Percentiles rank a stretch among this genome's conserved stretches.
These are phyloP conservation scores for Iphiclides podalirius DNA, from an alignment of 2,888 invertebrate species.

Conservation along the genomic window DNA sequence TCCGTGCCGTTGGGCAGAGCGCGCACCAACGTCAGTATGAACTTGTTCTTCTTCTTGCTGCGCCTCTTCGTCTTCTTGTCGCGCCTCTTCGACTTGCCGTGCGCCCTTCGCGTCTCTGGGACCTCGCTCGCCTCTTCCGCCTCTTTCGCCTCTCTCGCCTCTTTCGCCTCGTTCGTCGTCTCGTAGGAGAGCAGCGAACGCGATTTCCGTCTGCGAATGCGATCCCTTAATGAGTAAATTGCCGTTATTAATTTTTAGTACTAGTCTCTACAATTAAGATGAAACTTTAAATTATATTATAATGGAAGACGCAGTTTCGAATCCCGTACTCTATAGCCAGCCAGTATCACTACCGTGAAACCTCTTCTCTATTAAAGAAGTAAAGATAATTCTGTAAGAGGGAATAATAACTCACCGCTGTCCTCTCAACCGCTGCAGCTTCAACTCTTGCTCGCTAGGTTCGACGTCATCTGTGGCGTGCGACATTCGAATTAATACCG, in stretches of 20 bases:
- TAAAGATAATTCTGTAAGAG: no score
- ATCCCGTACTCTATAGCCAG: no score
- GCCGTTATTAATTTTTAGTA: not conserved
- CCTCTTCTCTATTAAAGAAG: no score
- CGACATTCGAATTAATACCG: no score
- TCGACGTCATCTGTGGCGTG: slow-evolving; percentile 30
- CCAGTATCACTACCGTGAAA: no score
- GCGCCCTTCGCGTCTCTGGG: slow-evolving; percentile 30
- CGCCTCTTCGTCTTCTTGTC: slow-evolving; percentile 31
- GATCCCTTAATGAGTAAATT: no score
- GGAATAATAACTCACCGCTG: slow-evolving; percentile 46
- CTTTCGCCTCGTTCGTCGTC: slow-evolving; percentile 25
- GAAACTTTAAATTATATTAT: not conserved
- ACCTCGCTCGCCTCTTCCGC: slow-evolving; percentile 26
- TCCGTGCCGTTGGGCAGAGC: slow-evolving; percentile 41
- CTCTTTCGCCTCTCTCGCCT: slow-evolving; percentile 26
- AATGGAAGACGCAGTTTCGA: no score
- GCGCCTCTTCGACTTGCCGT: slow-evolving; percentile 33
- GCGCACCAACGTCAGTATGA: slow-evolving; percentile 54
- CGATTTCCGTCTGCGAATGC: slow-evolving; percentile 48
- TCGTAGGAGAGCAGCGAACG: slow-evolving; percentile 56
- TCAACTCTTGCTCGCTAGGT: slow-evolving; percentile 39
- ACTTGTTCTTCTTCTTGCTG: slow-evolving; percentile 55
- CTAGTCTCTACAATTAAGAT: no score
- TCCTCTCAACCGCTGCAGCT: slow-evolving; percentile 40